phyloP scores from a whole-genome alignment of 2,113 vertebrate species.

The Melanostigma gelatinosum region DNA sequence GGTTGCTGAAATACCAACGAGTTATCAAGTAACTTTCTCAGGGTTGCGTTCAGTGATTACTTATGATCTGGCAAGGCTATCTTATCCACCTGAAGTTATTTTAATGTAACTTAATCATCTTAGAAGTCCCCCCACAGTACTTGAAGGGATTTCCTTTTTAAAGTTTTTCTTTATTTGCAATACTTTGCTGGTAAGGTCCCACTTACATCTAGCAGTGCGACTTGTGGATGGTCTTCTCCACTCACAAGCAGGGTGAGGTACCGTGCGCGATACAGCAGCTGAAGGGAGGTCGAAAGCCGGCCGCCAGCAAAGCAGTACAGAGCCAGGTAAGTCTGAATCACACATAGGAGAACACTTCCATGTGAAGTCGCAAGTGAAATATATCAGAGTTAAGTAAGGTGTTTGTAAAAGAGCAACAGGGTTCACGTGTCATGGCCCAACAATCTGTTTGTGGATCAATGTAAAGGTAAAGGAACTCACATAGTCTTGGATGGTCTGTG shows the following conservation, averaged over 20 bases:
- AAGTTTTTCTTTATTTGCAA: not conserved
- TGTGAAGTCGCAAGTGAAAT: not conserved
- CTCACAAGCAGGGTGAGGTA: constrained; percentile 93
- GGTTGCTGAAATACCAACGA: not conserved
- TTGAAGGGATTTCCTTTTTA: not conserved
- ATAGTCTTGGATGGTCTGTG: constrained; percentile 95
- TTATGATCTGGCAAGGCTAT: not conserved
- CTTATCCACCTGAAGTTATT: not conserved
- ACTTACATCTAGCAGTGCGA: constrained; percentile 92
- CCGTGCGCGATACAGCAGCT: constrained; percentile 91
- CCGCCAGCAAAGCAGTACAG: constrained; percentile 96
- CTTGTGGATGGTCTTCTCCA: constrained; percentile 94
- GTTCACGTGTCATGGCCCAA: not conserved
- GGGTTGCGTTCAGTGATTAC: not conserved
- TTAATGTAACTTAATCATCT: not conserved
- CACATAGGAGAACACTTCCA: not conserved
- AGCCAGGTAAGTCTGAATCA: constrained; percentile 89
- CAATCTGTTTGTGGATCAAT: not conserved
- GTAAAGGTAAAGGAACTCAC: constrained; percentile 74
- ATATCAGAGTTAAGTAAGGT: not conserved
- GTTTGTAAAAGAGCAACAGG: not conserved
- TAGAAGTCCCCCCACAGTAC: not conserved
- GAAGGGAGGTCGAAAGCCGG: constrained; percentile 86
- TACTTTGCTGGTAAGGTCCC: not conserved
- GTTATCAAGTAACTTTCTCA: not conserved